Conservation (phyloP, 1,140 invertebrate species). For the Pygmarrhopalites habei region DNA sequence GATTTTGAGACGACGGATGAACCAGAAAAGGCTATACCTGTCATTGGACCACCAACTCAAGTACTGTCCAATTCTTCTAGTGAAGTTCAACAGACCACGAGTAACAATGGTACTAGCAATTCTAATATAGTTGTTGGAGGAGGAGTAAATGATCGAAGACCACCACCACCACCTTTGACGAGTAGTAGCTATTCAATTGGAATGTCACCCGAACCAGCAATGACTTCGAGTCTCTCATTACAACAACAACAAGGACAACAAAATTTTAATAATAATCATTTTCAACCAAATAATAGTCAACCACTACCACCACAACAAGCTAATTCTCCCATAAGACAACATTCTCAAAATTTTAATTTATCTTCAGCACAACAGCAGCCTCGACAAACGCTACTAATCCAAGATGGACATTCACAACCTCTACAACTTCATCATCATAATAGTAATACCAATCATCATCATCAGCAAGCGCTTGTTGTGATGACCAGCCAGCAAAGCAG, state of each 20-base stretch:
- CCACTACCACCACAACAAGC: not conserved
- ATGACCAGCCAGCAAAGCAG: not conserved
- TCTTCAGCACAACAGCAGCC: not conserved
- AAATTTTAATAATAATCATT: constrained; percentile 4
- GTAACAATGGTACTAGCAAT: not conserved
- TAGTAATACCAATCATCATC: not conserved
- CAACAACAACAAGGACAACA: too few species aligned
- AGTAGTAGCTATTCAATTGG: too few species aligned
- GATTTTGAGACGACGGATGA: constrained; percentile 34
- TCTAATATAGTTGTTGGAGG: not conserved
- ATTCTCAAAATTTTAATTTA: constrained; percentile 2
- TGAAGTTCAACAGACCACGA: not conserved
- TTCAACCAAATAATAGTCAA: constrained; percentile 1
- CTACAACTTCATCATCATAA: not conserved
- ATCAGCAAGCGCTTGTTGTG: not conserved
- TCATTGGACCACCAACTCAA: constrained; percentile 10
- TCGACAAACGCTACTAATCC: not conserved
- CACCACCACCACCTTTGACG: too few species aligned
- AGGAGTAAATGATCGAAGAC: not conserved
- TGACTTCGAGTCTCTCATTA: too few species aligned
- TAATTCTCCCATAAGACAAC: not conserved
- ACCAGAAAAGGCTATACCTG: constrained; percentile 17
- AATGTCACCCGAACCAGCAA: too few species aligned
- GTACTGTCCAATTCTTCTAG: not conserved
- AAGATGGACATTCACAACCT: not conserved